Conservation (phyloP, 2,888 invertebrate species). For the Tinea pellionella region DNA sequence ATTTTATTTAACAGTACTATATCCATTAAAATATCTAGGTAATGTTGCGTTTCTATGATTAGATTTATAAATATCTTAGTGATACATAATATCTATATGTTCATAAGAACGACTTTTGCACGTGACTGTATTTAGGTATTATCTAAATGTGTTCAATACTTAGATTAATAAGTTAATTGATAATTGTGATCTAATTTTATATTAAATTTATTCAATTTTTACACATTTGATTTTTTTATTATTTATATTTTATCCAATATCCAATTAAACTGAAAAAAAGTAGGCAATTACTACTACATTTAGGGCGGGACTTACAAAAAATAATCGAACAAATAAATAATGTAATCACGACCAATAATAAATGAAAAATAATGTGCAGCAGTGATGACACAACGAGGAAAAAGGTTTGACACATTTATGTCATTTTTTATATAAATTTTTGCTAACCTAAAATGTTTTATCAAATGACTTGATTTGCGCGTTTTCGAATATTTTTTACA, state of each 20-base stretch:
- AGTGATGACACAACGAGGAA: slow-evolving; percentile 63
- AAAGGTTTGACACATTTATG: slow-evolving; percentile 65
- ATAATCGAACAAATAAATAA: not conserved
- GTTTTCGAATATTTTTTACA: slow-evolving; percentile 58
- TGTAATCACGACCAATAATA: not conserved
- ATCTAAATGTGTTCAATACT: no score
- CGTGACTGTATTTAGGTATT: not conserved
- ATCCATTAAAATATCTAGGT: no score
- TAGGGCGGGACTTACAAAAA: not conserved
- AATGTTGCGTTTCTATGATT: no score
- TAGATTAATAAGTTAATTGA: no score
- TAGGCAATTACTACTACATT: not conserved
- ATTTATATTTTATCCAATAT: no score
- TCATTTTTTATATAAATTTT: slow-evolving; percentile 60
- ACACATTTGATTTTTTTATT: no score
- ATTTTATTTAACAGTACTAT: no score
- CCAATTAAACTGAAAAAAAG: not conserved
- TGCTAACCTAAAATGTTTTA: slow-evolving; percentile 70
- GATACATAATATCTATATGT: no score
- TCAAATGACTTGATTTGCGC: slow-evolving; percentile 66
- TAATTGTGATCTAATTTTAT: no score
- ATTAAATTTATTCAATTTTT: no score
- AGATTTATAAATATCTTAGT: no score
- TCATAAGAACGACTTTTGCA: not conserved
- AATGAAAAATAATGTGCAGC: not conserved